Evolutionary conservation across 2,797 vertebrate species (phyloP).

Genomic region (Brachymystax lenok): DNA sequence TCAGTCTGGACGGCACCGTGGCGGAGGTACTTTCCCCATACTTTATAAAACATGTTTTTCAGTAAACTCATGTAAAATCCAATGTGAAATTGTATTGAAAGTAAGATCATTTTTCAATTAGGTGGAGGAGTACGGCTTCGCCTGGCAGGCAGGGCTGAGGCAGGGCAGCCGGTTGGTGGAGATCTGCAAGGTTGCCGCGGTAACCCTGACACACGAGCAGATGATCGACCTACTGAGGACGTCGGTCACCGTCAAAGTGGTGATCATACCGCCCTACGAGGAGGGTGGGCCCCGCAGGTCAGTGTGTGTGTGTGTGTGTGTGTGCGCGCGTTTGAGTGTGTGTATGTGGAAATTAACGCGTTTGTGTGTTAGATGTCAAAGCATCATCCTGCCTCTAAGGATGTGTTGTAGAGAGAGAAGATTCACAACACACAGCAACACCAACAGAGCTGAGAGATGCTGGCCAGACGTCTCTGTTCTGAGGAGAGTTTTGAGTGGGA

Average conservation of each 20-base stretch:
- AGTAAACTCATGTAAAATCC: background rate
- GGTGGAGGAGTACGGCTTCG: slow-evolving; percentile 96
- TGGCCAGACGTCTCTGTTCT: slow-evolving; percentile 63
- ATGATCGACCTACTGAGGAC: slow-evolving; percentile 96
- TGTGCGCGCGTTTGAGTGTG: background rate
- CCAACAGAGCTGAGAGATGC: slow-evolving; percentile 54
- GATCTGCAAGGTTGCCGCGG: slow-evolving; percentile 94
- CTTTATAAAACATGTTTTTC: background rate
- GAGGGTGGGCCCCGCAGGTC: slow-evolving; percentile 89
- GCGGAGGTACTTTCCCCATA: slow-evolving; percentile 73
- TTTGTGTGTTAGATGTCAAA: background rate
- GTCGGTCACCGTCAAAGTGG: slow-evolving; percentile 93
- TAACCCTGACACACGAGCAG: slow-evolving; percentile 91
- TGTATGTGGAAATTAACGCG: background rate
- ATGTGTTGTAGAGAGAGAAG: no score
- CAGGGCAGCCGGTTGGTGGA: slow-evolving; percentile 93
- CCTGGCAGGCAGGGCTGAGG: slow-evolving; percentile 93
- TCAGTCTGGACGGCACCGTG: slow-evolving; percentile 90
- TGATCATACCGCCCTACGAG: slow-evolving; percentile 90
- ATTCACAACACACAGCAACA: slow-evolving; percentile 39
- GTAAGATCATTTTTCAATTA: slow-evolving; percentile 15
- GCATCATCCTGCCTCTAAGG: no score
- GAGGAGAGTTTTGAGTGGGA: slow-evolving; percentile 66
- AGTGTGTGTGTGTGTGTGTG: slow-evolving; percentile 26
- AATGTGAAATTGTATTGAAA: background rate